Percentiles rank a stretch among this genome's conserved stretches.
Evolutionary conservation across 2,888 invertebrate genomes (phyloP).

Genomic region (Cryptus viduatorius): DNA sequence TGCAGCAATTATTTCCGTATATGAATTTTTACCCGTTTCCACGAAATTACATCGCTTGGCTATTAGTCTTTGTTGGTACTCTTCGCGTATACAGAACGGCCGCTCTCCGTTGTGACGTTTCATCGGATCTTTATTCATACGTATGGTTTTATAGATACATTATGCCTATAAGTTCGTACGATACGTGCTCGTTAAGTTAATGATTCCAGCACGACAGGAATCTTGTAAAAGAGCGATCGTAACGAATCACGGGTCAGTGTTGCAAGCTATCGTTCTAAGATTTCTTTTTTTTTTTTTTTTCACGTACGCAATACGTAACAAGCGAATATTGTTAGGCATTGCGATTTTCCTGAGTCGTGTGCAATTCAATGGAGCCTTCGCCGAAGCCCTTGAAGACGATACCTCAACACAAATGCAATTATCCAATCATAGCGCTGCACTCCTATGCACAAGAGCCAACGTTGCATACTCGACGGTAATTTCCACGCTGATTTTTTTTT

Average conservation of each 20-base stretch:
- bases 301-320: neutral
- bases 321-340: neutral
- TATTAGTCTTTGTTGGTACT: slow-evolving; percentile 21
- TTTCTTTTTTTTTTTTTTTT: slow-evolving; percentile 25
- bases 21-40: neutral
- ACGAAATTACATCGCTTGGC: neutral
- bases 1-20: slow-evolving; percentile 9
- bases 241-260: slow-evolving; percentile 27
- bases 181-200: slow-evolving; percentile 56
- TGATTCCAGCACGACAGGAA: slow-evolving; percentile 57
- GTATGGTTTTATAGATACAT: neutral
- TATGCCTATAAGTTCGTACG: slow-evolving; percentile 5
- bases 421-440: slow-evolving; percentile 18
- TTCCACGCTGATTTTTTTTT: neutral
- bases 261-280: slow-evolving; percentile 23
- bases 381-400: slow-evolving; percentile 54
- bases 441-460: neutral
- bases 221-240: slow-evolving; percentile 36
- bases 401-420: neutral
- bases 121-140: slow-evolving; percentile 34
- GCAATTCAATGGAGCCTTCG: slow-evolving; percentile 35
- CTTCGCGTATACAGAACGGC: neutral
- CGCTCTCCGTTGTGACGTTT: neutral
- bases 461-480: neutral
- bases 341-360: slow-evolving; percentile 7